Evolutionary conservation across 2,888 invertebrate species (phyloP).

Genomic region (Gymnocheta viridis): DNA sequence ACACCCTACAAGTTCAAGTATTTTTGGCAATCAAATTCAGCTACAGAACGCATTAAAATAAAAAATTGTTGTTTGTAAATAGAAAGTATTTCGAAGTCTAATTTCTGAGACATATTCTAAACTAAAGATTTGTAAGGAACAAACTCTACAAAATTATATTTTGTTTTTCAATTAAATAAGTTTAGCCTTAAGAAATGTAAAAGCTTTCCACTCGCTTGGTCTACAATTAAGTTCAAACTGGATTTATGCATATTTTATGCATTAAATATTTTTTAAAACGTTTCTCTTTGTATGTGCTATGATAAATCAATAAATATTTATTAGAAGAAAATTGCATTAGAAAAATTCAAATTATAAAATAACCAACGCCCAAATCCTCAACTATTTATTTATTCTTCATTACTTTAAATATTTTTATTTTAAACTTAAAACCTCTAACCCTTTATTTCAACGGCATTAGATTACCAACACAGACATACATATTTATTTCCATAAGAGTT

Average conservation of each 20-base stretch:
- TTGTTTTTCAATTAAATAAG: not conserved
- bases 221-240: not conserved
- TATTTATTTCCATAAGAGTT: not conserved
- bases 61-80: too few species aligned
- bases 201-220: not conserved
- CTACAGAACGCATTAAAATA: too few species aligned
- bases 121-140: too few species aligned
- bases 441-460: conserved; percentile 8
- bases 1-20: too few species aligned
- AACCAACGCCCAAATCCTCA: conserved; percentile 58
- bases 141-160: too few species aligned
- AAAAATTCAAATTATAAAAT: conserved; percentile 10
- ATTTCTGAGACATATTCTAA: too few species aligned
- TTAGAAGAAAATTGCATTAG: conserved; percentile 20
- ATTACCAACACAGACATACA: not conserved
- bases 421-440: conserved; percentile 38
- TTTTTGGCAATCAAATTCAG: too few species aligned
- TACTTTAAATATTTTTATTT: conserved; percentile 53
- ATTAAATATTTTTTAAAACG: not conserved
- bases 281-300: not conserved
- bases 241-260: not conserved
- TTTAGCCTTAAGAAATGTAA: not conserved
- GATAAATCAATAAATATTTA: conserved; percentile 34
- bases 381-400: conserved; percentile 42
- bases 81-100: too few species aligned